Base-by-base conservation (phyloP, 2,888 invertebrate species). In the Margaritifera margaritifera region DNA sequence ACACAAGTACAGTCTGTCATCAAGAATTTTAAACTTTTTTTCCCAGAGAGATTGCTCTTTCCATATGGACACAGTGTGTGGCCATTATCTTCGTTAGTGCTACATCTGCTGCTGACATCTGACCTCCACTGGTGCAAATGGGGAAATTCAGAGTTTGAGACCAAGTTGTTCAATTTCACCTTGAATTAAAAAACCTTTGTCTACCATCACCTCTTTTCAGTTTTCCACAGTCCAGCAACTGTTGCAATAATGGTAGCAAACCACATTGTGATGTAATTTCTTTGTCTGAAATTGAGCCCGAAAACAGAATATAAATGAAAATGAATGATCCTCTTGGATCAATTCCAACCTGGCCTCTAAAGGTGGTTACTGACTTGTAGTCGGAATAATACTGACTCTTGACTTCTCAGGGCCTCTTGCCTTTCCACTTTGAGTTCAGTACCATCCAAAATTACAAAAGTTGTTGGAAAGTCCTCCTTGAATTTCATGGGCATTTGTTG, bases 321-420 rank as follows among this genome's bases (percentile, higher is more conserved):
- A 70, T 69, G 18, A 76, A 66, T 3, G 76, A 78, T 11, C 74
- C 76, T 42, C 69, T 59, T 20, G 69, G 76, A 62, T 78, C 76
- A 51, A 68, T 62, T 24, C 71, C 70, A 24, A 74, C 69, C 3
- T 76, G 54, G 18, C 63, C 64, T 55, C 77, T 79, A 25, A 77
- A 51, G 50, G 77, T 75, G n/a, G 68, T 76, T 22, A 57, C 20
- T n/a, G 73, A 75, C 51, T 79, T 79, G 51, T 77, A 79, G 53
- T 79, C 79, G 3, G 74, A 75, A 65, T 79, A 75, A 53, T 62
- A 71, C 56, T 79, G 75, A 56, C 69, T 74, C 6, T 51, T 76
- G 78, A 27, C 55, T 42, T 51, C 60, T 56, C n/a, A 76, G 56
- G 57, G 74, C 61, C 50, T 27, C 62, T 51, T 74, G 74, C 50